Evolutionary conservation across 2,888 invertebrate genomes (phyloP).

Genomic region (Cantharis rustica): DNA sequence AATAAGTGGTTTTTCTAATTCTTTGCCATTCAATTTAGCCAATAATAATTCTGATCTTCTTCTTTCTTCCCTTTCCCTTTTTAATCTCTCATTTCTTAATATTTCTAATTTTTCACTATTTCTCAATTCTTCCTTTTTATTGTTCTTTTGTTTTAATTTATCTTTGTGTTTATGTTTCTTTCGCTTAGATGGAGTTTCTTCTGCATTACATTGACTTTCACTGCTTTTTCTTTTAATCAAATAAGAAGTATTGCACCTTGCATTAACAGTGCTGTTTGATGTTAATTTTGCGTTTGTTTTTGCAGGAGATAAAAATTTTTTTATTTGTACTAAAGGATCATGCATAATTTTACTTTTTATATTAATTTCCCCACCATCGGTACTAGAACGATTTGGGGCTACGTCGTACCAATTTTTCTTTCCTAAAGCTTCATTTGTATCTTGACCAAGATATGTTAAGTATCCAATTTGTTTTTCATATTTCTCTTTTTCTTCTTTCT

Average conservation of each 20-base stretch:
- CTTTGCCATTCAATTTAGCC: conserved; percentile 67
- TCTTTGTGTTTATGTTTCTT: conserved; percentile 34
- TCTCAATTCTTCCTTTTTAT: conserved; percentile 43
- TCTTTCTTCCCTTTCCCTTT: conserved; percentile 81
- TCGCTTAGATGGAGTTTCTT: conserved; percentile 19
- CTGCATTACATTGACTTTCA: background rate
- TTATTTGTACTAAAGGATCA: conserved; percentile 78
- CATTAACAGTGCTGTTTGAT: background rate
- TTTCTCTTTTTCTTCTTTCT: conserved; percentile 90
- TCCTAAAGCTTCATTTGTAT: conserved; percentile 83
- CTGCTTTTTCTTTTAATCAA: background rate
- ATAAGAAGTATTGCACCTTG: background rate
- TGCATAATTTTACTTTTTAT: conserved; percentile 68
- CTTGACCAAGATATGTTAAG: conserved; percentile 93
- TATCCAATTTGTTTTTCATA: conserved; percentile 98
- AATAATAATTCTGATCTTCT: conserved; percentile 72
- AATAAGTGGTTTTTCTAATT: conserved; percentile 34
- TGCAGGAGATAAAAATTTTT: conserved; percentile 55
- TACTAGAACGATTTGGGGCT: conserved; percentile 62
- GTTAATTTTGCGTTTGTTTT: background rate
- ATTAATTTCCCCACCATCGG: conserved; percentile 65
- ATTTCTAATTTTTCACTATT: conserved; percentile 62
- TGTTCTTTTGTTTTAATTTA: conserved; percentile 29
- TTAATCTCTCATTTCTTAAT: conserved; percentile 76
- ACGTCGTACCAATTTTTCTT: conserved; percentile 90